A percentile compares a stretch with the other conserved stretches of the same genome.
phyloP scores from a whole-genome alignment of 2,888 invertebrate species.

The Spodoptera exigua region DNA sequence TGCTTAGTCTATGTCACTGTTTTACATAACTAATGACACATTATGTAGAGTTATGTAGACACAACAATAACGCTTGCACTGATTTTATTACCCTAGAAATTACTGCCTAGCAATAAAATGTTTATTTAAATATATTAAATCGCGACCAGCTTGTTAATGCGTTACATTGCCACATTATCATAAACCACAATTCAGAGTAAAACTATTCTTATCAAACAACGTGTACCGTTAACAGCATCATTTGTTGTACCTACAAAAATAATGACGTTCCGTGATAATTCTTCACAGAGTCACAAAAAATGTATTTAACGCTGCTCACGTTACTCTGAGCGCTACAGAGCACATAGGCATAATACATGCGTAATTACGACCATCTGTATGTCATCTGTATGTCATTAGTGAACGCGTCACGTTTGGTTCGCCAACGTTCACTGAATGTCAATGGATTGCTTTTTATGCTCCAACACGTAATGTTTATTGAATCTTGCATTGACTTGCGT shows the following conservation, averaged over 20 bases:
- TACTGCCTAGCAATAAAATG: constrained; percentile 24
- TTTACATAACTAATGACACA: constrained; percentile 47
- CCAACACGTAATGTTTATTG: constrained; percentile 83
- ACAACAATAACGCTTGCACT: constrained; percentile 35
- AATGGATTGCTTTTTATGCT: constrained; percentile 83
- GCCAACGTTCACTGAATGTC: constrained; percentile 75
- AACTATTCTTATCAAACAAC: constrained; percentile 26
- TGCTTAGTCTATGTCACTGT: constrained; percentile 11
- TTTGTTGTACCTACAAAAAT: constrained; percentile 16
- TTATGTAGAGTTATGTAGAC: constrained; percentile 35
- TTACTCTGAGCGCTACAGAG: constrained; percentile 56
- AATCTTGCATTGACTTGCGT: constrained; percentile 80
- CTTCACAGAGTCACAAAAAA: constrained; percentile 43
- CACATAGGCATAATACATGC: constrained; percentile 67
- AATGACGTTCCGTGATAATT: constrained; percentile 45
- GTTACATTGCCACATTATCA: constrained; percentile 26
- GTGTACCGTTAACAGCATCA: constrained; percentile 14
- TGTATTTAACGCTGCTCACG: constrained; percentile 57
- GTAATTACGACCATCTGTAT: constrained; percentile 69
- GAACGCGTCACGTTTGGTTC: constrained; percentile 75
- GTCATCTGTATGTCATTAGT: constrained; percentile 69
- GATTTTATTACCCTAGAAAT: constrained; percentile 48
- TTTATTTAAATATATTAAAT: constrained; percentile 45
- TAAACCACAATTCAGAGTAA: constrained; percentile 22
- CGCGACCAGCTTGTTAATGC: constrained; percentile 27